Evolutionary conservation across 2,888 invertebrate genomes (phyloP).

Genomic region (Fragum whitleyi): DNA sequence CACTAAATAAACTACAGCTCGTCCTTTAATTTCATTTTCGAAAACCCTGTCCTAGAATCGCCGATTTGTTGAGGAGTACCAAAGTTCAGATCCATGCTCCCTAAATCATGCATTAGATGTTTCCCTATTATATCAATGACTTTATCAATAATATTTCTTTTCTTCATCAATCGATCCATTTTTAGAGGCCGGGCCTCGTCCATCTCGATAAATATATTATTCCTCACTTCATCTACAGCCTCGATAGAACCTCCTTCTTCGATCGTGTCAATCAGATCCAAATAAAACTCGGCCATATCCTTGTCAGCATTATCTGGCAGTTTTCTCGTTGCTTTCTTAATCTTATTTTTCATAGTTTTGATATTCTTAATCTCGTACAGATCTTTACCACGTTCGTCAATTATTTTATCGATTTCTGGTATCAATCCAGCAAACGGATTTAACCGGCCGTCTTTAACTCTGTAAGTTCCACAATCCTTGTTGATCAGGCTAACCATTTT

Average conservation of each 20-base stretch:
- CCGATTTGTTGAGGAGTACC: not conserved
- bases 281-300: slow-evolving; percentile 43
- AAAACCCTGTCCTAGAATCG: slow-evolving; percentile 1
- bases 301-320: slow-evolving; percentile 27
- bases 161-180: slow-evolving; percentile 43
- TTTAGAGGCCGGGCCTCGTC: slow-evolving; percentile 32
- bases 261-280: slow-evolving; percentile 39
- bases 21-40: slow-evolving; percentile 40
- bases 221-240: slow-evolving; percentile 45
- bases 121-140: slow-evolving; percentile 47
- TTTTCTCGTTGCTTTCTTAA: slow-evolving; percentile 28
- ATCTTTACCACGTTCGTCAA: slow-evolving; percentile 41
- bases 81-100: slow-evolving; percentile 28
- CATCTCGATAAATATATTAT: slow-evolving; percentile 44
- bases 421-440: slow-evolving; percentile 54
- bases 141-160: slow-evolving; percentile 48
- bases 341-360: slow-evolving; percentile 18
- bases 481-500: slow-evolving; percentile 52
- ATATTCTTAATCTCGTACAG: slow-evolving; percentile 49
- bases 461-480: slow-evolving; percentile 38
- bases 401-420: slow-evolving; percentile 39
- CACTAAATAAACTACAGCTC: too few species aligned
- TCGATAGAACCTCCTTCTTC: slow-evolving; percentile 51
- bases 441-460: slow-evolving; percentile 47
- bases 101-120: slow-evolving; percentile 40